Percentiles rank a stretch among this genome's conserved stretches.
phyloP scores from a whole-genome alignment of 2,797 vertebrate species.

The Epinephelus coioides region DNA sequence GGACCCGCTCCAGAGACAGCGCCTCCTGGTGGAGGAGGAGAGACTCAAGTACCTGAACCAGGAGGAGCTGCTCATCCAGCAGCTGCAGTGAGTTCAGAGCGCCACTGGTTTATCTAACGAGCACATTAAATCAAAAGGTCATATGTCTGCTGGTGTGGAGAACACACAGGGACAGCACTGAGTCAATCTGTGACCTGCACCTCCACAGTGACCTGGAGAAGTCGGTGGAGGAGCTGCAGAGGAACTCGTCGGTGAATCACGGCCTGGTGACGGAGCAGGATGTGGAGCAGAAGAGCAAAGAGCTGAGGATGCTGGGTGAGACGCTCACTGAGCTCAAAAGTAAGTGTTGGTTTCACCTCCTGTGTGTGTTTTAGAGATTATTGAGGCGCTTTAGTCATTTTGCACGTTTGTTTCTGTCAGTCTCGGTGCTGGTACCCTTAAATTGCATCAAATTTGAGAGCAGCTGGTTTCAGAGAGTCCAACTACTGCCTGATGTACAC shows the following conservation, averaged over 20 bases:
- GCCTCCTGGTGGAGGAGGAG: slow-evolving; percentile 96
- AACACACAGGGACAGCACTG: neutral
- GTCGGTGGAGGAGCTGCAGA: slow-evolving; percentile 94
- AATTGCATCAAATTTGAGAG: neutral
- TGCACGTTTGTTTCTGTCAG: neutral
- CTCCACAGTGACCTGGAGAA: slow-evolving; percentile 92
- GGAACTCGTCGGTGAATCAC: slow-evolving; percentile 90
- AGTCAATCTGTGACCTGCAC: neutral
- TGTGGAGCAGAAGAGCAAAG: slow-evolving; percentile 94
- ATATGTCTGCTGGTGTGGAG: no score
- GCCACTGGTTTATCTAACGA: neutral
- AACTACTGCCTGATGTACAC: neutral
- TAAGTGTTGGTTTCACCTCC: slow-evolving; percentile 67
- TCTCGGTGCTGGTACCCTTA: neutral
- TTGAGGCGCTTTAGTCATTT: neutral
- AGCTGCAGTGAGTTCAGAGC: slow-evolving; percentile 91
- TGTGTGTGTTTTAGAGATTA: neutral
- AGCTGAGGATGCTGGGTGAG: slow-evolving; percentile 94
- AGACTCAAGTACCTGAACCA: slow-evolving; percentile 96
- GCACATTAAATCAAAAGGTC: no score
- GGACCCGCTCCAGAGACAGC: slow-evolving; percentile 96
- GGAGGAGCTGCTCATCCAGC: slow-evolving; percentile 96
- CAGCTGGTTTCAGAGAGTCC: neutral
- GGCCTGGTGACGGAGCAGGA: slow-evolving; percentile 92
- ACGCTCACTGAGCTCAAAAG: slow-evolving; percentile 94